These are phyloP conservation scores for Eublepharis macularius DNA, from an alignment of 2,113 vertebrate species.

Conservation along the genomic window DNA sequence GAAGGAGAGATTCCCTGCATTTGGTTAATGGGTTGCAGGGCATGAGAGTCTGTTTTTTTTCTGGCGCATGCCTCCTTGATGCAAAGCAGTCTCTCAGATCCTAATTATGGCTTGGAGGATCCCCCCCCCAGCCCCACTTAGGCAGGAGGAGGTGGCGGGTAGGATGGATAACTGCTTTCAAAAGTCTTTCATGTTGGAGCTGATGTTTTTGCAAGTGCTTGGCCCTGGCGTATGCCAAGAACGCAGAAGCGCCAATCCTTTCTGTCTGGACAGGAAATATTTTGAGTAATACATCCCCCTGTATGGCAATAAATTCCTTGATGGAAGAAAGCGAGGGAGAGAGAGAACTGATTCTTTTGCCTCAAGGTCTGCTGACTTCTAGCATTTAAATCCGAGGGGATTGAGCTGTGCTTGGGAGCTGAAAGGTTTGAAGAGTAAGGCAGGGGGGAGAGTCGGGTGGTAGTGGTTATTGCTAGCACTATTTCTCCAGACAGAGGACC, in stretches of 20 bases:
- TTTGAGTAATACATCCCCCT: background rate
- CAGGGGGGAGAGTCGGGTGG: background rate
- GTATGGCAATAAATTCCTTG: slow-evolving; percentile 20
- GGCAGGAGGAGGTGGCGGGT: slow-evolving; percentile 16
- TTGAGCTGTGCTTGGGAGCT: background rate
- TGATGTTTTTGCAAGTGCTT: slow-evolving; percentile 31
- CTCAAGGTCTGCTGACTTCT: slow-evolving; percentile 10
- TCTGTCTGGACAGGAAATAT: slow-evolving; percentile 55
- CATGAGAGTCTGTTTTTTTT: background rate
- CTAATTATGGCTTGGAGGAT: background rate
- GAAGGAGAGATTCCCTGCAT: background rate
- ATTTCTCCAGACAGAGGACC: background rate
- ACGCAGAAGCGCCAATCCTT: slow-evolving; percentile 23
- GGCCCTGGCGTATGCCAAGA: background rate
- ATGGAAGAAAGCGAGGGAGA: background rate
- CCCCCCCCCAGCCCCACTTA: background rate
- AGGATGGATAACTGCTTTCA: background rate
- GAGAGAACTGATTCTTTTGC: background rate
- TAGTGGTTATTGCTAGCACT: background rate
- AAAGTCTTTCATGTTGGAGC: background rate
- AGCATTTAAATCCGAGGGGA: slow-evolving; percentile 18
- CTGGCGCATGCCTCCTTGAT: background rate
- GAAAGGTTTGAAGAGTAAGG: background rate
- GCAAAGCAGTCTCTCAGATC: background rate
- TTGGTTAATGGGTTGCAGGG: background rate